Conservation (phyloP, 1,140 invertebrate genomes). For the Musca vetustissima region DNA sequence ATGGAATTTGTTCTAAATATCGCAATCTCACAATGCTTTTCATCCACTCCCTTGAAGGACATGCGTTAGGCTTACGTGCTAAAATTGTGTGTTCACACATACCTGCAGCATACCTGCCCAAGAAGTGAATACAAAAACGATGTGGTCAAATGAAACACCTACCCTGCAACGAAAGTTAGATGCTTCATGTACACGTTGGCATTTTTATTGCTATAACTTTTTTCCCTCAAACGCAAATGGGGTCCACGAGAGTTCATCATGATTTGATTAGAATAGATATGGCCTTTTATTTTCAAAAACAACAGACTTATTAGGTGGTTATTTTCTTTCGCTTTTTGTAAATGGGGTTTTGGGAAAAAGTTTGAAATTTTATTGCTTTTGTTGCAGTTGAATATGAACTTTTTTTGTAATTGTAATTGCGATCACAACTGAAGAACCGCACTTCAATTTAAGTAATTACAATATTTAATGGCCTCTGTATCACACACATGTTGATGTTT, state of each 20-base stretch:
- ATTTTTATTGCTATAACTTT: constrained; percentile 19
- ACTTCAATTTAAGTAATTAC: constrained; percentile 6
- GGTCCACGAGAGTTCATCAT: background rate
- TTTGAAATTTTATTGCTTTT: constrained; percentile 16
- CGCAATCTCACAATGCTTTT: too few species aligned
- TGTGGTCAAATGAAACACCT: background rate
- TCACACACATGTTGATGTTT: background rate
- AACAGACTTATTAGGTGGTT: constrained; percentile 14
- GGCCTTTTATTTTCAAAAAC: background rate
- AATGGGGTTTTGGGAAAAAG: background rate
- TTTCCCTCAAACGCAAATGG: background rate
- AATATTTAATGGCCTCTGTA: too few species aligned
- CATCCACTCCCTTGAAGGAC: too few species aligned
- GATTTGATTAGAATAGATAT: constrained; percentile 1
- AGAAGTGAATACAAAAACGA: background rate
- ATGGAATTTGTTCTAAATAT: constrained; percentile 46
- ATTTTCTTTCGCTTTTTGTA: background rate
- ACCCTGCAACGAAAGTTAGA: background rate
- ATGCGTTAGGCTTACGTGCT: background rate
- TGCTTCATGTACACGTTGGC: background rate
- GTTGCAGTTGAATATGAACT: too few species aligned
- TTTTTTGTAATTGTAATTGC: background rate
- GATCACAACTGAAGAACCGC: background rate
- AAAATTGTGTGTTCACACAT: constrained; percentile 5
- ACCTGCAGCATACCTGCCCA: background rate